Evolutionary conservation across 2,888 invertebrate genomes (phyloP).

Genomic region (Molanna angustata): DNA sequence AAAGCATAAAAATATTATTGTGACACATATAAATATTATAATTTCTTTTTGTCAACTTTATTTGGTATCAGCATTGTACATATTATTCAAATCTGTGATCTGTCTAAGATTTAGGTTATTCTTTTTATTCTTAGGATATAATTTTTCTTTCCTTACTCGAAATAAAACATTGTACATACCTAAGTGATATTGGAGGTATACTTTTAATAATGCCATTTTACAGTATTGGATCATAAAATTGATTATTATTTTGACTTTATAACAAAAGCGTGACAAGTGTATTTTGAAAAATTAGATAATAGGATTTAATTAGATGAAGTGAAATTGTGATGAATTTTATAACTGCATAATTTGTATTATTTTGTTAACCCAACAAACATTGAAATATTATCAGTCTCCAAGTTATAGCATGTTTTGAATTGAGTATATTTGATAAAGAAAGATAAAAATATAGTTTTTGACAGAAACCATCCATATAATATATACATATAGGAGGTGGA

Average conservation of each 20-base stretch:
- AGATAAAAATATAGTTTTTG: too few species aligned
- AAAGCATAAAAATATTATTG: neutral
- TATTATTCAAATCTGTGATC: neutral
- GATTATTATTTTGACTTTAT: neutral
- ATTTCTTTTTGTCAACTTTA: neutral
- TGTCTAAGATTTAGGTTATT: neutral
- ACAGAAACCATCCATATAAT: too few species aligned
- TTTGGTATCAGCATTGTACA: neutral
- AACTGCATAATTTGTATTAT: too few species aligned
- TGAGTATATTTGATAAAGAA: too few species aligned
- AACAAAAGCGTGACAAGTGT: too few species aligned
- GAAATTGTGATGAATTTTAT: too few species aligned
- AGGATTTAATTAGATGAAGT: too few species aligned
- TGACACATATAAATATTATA: neutral
- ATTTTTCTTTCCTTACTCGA: neutral
- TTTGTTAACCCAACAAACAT: too few species aligned
- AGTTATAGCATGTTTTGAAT: too few species aligned
- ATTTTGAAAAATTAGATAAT: too few species aligned
- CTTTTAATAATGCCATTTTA: neutral
- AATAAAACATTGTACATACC: neutral
- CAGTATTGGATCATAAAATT: neutral
- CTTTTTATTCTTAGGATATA: neutral
- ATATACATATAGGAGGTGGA: too few species aligned
- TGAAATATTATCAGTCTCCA: too few species aligned
- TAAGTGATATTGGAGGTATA: neutral